Conservation (phyloP, 2,797 vertebrate genomes). For the Sebastes itinus region DNA sequence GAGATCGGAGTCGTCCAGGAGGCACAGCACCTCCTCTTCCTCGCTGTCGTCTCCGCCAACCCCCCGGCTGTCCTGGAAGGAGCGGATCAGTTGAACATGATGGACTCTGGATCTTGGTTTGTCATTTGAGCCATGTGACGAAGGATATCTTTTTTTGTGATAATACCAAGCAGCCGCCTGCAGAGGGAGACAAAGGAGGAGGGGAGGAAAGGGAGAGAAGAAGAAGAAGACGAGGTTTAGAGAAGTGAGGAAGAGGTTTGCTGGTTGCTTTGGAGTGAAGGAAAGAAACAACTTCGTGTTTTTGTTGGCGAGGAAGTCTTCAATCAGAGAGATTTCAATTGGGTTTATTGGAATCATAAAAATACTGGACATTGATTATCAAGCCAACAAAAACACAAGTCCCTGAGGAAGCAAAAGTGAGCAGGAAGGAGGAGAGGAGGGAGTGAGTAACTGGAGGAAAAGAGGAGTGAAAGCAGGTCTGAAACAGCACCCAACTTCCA, state of each 20-base stretch:
- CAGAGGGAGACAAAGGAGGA: slow-evolving; percentile 60
- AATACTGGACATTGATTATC: background rate
- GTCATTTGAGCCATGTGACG: slow-evolving; percentile 99
- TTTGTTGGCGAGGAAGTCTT: slow-evolving; percentile 49
- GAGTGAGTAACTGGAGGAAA: slow-evolving; percentile 7
- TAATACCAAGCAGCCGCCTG: slow-evolving; percentile 99
- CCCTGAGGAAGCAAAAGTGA: slow-evolving; percentile 43
- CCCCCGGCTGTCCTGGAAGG: slow-evolving; percentile 66
- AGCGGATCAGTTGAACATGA: slow-evolving; percentile 98
- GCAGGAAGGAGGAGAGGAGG: slow-evolving; percentile 22
- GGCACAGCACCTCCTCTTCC: slow-evolving; percentile 85
- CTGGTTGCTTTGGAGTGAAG: background rate
- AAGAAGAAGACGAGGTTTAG: background rate
- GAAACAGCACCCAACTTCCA: slow-evolving; percentile 24
- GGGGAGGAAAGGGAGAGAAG: background rate
- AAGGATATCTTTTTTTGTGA: slow-evolving; percentile 99
- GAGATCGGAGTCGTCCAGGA: slow-evolving; percentile 91
- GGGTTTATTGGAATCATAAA: background rate
- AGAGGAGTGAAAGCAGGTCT: slow-evolving; percentile 14
- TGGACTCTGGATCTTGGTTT: slow-evolving; percentile 97
- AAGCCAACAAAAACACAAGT: slow-evolving; percentile 72
- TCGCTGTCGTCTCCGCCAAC: slow-evolving; percentile 75
- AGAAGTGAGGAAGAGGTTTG: slow-evolving; percentile 19
- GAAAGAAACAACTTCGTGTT: slow-evolving; percentile 43
- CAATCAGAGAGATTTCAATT: background rate